Percentiles rank a stretch among this genome's conserved stretches.
Conservation (phyloP, 2,113 vertebrate species). For the Melospiza georgiana region DNA sequence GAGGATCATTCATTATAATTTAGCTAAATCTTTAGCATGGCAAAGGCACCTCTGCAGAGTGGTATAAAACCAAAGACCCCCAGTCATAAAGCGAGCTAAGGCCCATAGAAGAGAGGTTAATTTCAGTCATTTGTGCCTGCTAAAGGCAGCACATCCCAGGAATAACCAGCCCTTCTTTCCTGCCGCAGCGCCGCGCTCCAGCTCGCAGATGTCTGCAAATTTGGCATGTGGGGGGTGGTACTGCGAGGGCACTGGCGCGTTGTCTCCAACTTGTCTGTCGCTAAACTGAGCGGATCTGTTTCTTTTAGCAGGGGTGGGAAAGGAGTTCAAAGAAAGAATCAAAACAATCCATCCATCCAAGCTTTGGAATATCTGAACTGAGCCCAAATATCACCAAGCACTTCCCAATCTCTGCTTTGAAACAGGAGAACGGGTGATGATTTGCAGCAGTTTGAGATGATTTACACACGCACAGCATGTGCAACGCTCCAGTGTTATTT, state of each 20-base stretch:
- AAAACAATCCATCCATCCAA: slow-evolving; percentile 74
- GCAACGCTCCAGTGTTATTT: slow-evolving; percentile 22
- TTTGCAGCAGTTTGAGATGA: slow-evolving; percentile 43
- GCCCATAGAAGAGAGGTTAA: slow-evolving; percentile 61
- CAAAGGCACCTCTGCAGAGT: slow-evolving; percentile 73
- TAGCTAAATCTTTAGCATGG: slow-evolving; percentile 76
- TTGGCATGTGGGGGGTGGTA: slow-evolving; percentile 22
- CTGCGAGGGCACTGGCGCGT: slow-evolving; percentile 30
- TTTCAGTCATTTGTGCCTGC: slow-evolving; percentile 62
- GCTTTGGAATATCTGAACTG: slow-evolving; percentile 55
- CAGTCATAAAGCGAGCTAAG: slow-evolving; percentile 51
- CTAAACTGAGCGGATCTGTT: slow-evolving; percentile 74
- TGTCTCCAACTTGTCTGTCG: slow-evolving; percentile 80
- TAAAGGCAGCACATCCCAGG: slow-evolving; percentile 64
- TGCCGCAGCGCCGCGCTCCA: slow-evolving; percentile 53
- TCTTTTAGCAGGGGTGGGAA: slow-evolving; percentile 69
- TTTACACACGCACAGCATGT: slow-evolving; percentile 4
- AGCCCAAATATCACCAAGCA: slow-evolving; percentile 71
- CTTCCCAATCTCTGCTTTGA: slow-evolving; percentile 73
- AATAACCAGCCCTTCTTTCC: slow-evolving; percentile 70
- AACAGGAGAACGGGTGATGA: slow-evolving; percentile 41
- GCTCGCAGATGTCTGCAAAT: slow-evolving; percentile 77
- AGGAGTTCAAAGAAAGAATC: slow-evolving; percentile 82
- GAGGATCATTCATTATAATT: slow-evolving; percentile 81
- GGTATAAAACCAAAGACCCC: slow-evolving; percentile 71